phyloP scores from a whole-genome alignment of 2,888 invertebrate species.

The Crossocerus cetratus region DNA sequence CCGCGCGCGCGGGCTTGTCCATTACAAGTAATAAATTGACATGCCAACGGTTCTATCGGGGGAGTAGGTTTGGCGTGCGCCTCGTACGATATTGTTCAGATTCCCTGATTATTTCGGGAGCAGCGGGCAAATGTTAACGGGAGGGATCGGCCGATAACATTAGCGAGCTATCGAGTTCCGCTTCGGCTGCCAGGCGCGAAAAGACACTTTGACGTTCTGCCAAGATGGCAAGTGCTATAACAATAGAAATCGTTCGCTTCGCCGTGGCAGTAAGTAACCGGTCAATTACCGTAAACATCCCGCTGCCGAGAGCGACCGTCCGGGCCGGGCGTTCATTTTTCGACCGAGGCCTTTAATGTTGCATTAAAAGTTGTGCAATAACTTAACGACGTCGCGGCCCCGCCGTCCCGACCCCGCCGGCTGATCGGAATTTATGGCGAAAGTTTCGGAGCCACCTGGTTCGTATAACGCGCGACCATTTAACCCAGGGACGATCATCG shows the following conservation, averaged over 20 bases:
- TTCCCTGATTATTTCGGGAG: slow-evolving; percentile 1
- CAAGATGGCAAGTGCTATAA: slow-evolving; percentile 1
- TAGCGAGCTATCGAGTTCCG: not conserved
- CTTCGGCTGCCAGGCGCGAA: slow-evolving; percentile 5
- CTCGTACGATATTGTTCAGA: not conserved
- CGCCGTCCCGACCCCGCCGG: not conserved
- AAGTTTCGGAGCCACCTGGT: not conserved
- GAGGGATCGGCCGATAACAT: not conserved
- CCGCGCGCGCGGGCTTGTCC: not conserved
- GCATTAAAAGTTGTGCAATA: slow-evolving; percentile 1
- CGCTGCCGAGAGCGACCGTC: not conserved
- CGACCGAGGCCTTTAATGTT: slow-evolving; percentile 1
- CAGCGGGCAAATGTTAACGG: not conserved
- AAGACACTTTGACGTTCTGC: slow-evolving; percentile 9
- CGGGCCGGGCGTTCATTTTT: not conserved
- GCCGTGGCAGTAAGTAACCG: not conserved
- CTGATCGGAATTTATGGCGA: slow-evolving; percentile 5
- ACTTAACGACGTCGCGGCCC: not conserved
- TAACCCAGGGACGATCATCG: not conserved
- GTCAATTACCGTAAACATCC: slow-evolving; percentile 3
- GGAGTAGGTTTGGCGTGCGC: too few relatives aligned
- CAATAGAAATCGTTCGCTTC: slow-evolving; percentile 4
- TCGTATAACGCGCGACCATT: slow-evolving; percentile 1
- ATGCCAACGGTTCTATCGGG: not conserved
- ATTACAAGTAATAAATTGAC: not conserved